Evolutionary conservation across 1,140 invertebrate species (phyloP).

Genomic region (Rhagoletis pomonella): DNA sequence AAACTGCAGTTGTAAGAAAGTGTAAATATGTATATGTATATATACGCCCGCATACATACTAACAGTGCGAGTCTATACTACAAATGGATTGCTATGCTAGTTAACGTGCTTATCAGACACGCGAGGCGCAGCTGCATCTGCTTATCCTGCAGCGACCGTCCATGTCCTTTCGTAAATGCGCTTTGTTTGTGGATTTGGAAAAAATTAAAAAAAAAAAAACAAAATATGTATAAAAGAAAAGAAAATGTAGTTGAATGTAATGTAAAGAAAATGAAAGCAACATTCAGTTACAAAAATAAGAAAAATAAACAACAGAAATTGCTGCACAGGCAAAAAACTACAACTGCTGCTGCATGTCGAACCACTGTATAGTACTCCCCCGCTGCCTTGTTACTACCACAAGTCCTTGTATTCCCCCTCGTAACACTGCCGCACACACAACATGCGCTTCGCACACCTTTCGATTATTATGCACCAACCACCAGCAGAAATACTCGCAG

Average conservation of each 20-base stretch:
- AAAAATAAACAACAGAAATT: too few relatives aligned
- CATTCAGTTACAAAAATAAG: not conserved
- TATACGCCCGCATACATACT: too few relatives aligned
- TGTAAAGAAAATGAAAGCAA: conserved; percentile 16
- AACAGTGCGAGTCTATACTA: too few relatives aligned
- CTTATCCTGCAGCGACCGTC: not conserved
- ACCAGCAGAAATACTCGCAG: not conserved
- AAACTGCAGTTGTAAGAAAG: too few relatives aligned
- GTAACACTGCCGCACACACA: not conserved
- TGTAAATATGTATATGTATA: too few relatives aligned
- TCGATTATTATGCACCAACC: not conserved
- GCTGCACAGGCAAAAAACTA: not conserved
- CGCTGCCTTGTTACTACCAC: conserved; percentile 23
- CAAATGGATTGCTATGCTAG: too few relatives aligned
- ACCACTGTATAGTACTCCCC: not conserved
- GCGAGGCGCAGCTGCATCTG: not conserved
- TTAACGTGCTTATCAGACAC: not conserved
- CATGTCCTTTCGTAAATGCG: not conserved
- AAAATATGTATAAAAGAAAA: not conserved
- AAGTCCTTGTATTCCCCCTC: conserved; percentile 18
- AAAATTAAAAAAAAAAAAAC: too few relatives aligned
- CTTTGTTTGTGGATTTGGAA: not conserved
- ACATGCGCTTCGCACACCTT: not conserved
- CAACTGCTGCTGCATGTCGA: not conserved
- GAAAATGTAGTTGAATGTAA: not conserved